phyloP scores from a whole-genome alignment of 2,888 invertebrate species.

The Trissonchulus latispiculum region DNA sequence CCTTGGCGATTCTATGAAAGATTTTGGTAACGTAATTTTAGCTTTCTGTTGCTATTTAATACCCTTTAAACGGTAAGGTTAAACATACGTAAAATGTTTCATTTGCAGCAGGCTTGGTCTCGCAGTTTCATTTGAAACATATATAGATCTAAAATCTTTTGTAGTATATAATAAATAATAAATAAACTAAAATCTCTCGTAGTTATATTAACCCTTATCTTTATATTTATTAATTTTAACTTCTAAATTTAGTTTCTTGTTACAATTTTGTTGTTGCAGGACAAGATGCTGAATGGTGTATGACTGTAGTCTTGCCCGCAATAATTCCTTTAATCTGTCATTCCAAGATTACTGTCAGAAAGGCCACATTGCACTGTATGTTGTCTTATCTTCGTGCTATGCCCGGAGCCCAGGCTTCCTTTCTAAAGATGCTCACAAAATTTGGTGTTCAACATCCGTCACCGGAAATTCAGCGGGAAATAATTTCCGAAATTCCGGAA shows the following conservation, averaged over 20 bases:
- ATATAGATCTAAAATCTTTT: no score
- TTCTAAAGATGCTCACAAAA: conserved; percentile 43
- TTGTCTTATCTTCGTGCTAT: conserved; percentile 44
- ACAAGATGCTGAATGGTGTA: conserved; percentile 44
- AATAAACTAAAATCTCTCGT: no score
- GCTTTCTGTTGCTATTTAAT: no score
- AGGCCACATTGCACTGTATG: conserved; percentile 47
- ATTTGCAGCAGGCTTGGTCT: no score
- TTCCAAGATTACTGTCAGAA: conserved; percentile 38
- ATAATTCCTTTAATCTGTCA: conserved; percentile 42
- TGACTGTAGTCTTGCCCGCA: conserved; percentile 44
- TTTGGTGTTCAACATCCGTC: conserved; percentile 46
- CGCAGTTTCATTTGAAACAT: no score
- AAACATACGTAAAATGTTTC: no score
- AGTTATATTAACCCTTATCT: no score
- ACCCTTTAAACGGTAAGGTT: no score
- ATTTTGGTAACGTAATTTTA: conserved; percentile 44
- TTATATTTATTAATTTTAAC: no score
- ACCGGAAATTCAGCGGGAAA: conserved; percentile 43
- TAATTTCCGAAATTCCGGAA: conserved; percentile 45
- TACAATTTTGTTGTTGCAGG: no score
- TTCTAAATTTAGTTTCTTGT: no score
- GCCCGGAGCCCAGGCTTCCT: conserved; percentile 44
- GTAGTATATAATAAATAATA: no score
- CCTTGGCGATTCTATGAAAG: conserved; percentile 34